These are phyloP conservation scores for Canis aureus DNA, from an alignment of 2,113 vertebrate species.

Conservation along the genomic window DNA sequence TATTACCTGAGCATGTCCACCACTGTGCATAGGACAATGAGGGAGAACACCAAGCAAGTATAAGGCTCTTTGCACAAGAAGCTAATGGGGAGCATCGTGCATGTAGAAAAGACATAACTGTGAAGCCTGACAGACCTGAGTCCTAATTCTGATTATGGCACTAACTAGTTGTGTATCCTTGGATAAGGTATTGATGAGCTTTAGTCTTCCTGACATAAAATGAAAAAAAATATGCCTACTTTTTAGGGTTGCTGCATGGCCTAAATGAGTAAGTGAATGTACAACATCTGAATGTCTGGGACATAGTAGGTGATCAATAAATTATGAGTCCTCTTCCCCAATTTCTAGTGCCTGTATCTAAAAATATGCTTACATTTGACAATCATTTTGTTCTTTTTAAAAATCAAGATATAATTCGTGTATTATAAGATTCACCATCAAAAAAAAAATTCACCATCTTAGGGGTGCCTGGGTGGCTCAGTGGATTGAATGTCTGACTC, in stretches of 20 bases:
- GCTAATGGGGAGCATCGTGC: not conserved
- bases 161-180: not conserved
- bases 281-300: not conserved
- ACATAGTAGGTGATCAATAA: not conserved
- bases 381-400: not conserved
- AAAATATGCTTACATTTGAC: not conserved
- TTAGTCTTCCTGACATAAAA: not conserved
- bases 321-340: not conserved
- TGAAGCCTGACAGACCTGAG: not conserved
- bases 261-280: not conserved
- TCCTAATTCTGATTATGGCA: not conserved
- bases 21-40: not conserved
- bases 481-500: not conserved
- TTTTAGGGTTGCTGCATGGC: not conserved
- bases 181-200: not conserved
- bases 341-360: not conserved
- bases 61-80: not conserved
- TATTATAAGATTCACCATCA: not conserved
- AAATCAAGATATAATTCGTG: not conserved
- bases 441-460: not conserved
- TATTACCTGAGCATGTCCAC: not conserved
- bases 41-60: fast-evolving
- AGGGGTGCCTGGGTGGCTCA: not conserved
- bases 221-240: not conserved
- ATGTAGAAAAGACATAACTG: not conserved